These are phyloP conservation scores for Peucedramus taeniatus DNA, from an alignment of 2,113 vertebrate genomes.

Conservation along the genomic window DNA sequence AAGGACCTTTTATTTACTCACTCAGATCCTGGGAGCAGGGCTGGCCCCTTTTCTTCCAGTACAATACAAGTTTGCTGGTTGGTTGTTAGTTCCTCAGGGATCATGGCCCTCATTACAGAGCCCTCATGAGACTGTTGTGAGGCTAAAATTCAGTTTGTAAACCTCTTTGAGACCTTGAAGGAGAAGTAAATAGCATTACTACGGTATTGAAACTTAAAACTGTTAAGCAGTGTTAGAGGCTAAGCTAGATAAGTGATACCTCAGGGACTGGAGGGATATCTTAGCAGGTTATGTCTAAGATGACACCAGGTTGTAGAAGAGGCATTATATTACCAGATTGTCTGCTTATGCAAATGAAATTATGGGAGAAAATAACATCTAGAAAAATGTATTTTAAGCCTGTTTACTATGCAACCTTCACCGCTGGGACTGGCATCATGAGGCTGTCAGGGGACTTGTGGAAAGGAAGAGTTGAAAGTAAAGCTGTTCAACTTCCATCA, in stretches of 20 bases:
- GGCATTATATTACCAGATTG: background rate
- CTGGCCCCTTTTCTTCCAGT: background rate
- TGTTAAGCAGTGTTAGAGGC: conserved; percentile 25
- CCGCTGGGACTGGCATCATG: background rate
- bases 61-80: background rate
- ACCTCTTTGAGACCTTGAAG: background rate
- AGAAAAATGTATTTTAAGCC: background rate
- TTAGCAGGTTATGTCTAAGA: background rate
- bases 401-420: background rate
- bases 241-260: background rate
- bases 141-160: conserved; percentile 14
- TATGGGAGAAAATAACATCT: background rate
- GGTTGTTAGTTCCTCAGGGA: background rate
- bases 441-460: background rate
- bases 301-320: background rate
- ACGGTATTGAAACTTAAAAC: background rate
- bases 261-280: background rate
- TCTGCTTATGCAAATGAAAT: background rate
- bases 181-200: conserved; percentile 23
- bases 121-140: background rate
- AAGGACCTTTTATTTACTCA: background rate
- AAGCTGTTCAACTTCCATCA: background rate
- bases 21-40: background rate
- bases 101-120: background rate
- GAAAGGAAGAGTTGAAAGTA: conserved; percentile 7